Percentiles rank a stretch among this genome's conserved stretches.
Conservation (phyloP, 1,140 invertebrate species). For the Drosophila parabipectinata region DNA sequence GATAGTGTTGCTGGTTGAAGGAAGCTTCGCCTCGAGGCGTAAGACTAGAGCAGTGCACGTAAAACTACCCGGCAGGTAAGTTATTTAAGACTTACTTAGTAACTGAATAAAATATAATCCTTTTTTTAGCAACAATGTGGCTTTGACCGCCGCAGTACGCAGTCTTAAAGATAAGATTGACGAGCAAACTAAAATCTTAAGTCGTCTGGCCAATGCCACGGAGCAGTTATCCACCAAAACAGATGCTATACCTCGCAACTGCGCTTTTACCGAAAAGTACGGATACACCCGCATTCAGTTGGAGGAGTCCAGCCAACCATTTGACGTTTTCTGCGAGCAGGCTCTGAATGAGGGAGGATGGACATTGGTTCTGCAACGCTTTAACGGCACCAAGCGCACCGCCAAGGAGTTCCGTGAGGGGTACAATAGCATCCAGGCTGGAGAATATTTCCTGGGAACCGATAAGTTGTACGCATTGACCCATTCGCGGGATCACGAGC, state of each 20-base stretch:
- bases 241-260: slow-evolving; percentile 7
- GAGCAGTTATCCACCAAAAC: slow-evolving; percentile 6
- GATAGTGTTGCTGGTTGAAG: neutral
- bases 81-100: neutral
- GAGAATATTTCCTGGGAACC: slow-evolving; percentile 43
- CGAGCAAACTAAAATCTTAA: slow-evolving; percentile 19
- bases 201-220: slow-evolving; percentile 29
- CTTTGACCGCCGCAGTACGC: slow-evolving; percentile 19
- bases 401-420: slow-evolving; percentile 26
- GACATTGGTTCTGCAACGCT: slow-evolving; percentile 35
- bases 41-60: slow-evolving; percentile 19
- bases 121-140: neutral
- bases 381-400: slow-evolving; percentile 29
- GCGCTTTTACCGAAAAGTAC: slow-evolving; percentile 29
- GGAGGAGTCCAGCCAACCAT: slow-evolving; percentile 23
- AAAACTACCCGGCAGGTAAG: slow-evolving; percentile 21
- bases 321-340: slow-evolving; percentile 45
- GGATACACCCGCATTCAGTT: slow-evolving; percentile 41
- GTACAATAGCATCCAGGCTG: slow-evolving; percentile 33
- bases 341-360: slow-evolving; percentile 29
- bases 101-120: neutral
- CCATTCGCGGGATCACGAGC: slow-evolving; percentile 34
- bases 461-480: slow-evolving; percentile 40
- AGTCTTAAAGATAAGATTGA: slow-evolving; percentile 25
- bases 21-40: neutral